Percentiles rank a stretch among this genome's conserved stretches.
Conservation (phyloP, 2,888 invertebrate species). For the Aethes cnicana region DNA sequence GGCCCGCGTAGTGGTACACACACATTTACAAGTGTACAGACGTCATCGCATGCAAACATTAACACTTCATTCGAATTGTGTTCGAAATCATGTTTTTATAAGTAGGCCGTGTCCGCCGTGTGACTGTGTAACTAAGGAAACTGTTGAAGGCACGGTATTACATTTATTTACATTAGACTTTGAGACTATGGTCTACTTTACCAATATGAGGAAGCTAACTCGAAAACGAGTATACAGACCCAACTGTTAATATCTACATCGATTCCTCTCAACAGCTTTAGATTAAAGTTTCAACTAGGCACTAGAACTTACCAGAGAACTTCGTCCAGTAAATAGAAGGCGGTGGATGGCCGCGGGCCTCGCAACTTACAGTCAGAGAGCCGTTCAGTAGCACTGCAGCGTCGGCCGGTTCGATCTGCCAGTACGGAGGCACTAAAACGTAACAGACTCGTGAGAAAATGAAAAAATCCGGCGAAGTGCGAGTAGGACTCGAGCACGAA, state of each 20-base stretch:
- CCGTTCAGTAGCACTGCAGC: slow-evolving; percentile 88
- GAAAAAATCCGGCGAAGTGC: slow-evolving; percentile 1
- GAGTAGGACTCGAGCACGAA: too few relatives aligned
- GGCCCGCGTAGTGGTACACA: too few relatives aligned
- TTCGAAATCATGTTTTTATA: too few relatives aligned
- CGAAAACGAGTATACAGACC: slow-evolving; percentile 3
- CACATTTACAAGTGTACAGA: too few relatives aligned
- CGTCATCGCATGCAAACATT: too few relatives aligned
- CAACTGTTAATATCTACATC: neutral
- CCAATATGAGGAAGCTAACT: too few relatives aligned
- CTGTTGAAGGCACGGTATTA: too few relatives aligned
- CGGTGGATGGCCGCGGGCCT: slow-evolving; percentile 89
- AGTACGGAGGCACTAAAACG: slow-evolving; percentile 88
- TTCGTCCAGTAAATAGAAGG: slow-evolving; percentile 89
- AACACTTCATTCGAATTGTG: too few relatives aligned
- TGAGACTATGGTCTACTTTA: too few relatives aligned
- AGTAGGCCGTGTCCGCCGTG: too few relatives aligned
- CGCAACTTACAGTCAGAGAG: slow-evolving; percentile 88
- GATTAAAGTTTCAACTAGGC: neutral
- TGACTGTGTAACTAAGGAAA: too few relatives aligned
- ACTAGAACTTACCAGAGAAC: slow-evolving; percentile 79
- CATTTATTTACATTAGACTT: too few relatives aligned
- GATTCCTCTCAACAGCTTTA: neutral
- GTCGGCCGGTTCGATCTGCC: slow-evolving; percentile 89
- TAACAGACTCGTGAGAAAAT: slow-evolving; percentile 20